Evolutionary conservation across 2,888 invertebrate genomes (phyloP).

Genomic region (Bimastos eiseni): DNA sequence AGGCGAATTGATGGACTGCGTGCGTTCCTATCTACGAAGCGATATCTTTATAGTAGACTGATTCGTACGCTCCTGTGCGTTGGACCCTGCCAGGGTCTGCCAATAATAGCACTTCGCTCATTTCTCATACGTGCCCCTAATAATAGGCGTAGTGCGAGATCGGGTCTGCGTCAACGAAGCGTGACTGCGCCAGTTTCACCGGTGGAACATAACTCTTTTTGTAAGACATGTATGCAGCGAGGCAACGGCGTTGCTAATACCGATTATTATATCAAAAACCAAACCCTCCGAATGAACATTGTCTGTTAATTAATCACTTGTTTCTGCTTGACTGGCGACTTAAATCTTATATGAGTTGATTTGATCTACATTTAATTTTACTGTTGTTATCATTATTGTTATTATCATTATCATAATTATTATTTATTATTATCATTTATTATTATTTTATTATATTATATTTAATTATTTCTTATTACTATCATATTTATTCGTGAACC

Average conservation of each 20-base stretch:
- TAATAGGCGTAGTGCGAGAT: background rate
- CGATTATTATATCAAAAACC: background rate
- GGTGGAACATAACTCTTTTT: background rate
- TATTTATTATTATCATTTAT: no score
- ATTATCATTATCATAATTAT: no score
- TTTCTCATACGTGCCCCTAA: conserved; percentile 13
- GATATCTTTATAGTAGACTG: conserved; percentile 5
- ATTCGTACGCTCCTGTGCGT: background rate
- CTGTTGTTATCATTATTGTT: no score
- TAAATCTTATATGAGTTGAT: background rate
- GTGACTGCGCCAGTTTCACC: background rate
- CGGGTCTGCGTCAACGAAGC: background rate
- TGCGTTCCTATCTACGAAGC: background rate
- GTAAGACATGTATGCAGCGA: background rate
- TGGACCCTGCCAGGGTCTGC: background rate
- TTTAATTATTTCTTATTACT: no score
- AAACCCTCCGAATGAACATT: background rate
- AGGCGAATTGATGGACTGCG: background rate
- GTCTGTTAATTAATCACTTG: background rate
- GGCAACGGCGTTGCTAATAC: background rate
- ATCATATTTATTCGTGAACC: no score
- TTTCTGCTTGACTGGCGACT: background rate
- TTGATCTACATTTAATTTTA: background rate
- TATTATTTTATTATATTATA: no score
- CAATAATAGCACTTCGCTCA: background rate